Conservation (phyloP, 2,113 vertebrate genomes). For the Psilopogon haemacephalus region DNA sequence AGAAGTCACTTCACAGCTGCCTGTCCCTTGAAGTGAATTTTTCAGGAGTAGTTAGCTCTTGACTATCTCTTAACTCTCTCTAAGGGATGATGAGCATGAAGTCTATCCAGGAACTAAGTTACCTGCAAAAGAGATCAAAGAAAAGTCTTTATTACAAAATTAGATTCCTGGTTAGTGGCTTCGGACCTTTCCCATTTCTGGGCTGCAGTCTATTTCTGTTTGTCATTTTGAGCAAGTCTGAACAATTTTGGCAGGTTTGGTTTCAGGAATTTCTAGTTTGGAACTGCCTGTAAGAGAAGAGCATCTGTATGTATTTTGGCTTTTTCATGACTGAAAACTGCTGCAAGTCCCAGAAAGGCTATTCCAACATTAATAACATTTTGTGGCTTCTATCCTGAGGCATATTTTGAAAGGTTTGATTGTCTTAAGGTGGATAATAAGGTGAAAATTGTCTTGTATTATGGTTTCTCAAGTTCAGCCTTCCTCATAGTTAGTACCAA, state of each 20-base stretch:
- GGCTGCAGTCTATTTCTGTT: neutral
- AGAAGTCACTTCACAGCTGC: neutral
- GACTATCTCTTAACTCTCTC: neutral
- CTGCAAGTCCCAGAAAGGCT: neutral
- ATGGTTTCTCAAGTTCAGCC: neutral
- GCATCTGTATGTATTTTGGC: neutral
- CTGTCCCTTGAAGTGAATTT: neutral
- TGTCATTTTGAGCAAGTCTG: neutral
- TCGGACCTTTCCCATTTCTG: neutral
- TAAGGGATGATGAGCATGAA: neutral
- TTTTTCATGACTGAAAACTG: neutral
- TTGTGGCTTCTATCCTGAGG: neutral
- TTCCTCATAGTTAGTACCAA: neutral
- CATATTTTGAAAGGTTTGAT: neutral
- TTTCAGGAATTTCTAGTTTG: neutral
- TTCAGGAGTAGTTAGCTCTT: neutral
- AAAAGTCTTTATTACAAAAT: neutral
- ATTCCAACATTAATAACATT: neutral
- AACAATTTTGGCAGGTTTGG: neutral
- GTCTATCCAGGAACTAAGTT: neutral
- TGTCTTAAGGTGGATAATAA: conserved; percentile 12
- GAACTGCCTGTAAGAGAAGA: neutral
- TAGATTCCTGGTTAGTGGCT: neutral
- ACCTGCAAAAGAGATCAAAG: neutral
- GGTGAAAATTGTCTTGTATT: neutral